Evolutionary conservation across 2,888 invertebrate species (phyloP).

Genomic region (Tetranychus piercei): DNA sequence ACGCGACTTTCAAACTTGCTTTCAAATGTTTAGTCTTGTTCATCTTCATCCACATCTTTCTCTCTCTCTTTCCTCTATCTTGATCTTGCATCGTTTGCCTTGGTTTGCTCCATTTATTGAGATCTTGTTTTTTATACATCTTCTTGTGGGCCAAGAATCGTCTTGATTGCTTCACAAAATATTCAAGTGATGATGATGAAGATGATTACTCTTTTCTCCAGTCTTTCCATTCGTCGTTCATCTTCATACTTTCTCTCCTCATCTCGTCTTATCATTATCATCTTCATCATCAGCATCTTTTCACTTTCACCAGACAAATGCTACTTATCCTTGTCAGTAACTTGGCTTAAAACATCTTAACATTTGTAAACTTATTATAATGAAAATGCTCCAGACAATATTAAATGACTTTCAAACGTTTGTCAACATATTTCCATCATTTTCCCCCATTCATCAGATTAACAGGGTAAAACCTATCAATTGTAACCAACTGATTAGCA

Average conservation of each 20-base stretch:
- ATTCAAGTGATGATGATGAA: no score
- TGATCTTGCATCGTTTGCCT: not conserved
- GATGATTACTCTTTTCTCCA: no score
- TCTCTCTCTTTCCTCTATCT: not conserved
- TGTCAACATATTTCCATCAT: no score
- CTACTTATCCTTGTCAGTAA: not conserved
- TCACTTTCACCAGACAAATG: not conserved
- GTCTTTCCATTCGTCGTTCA: no score
- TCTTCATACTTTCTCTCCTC: not conserved
- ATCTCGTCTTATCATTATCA: not conserved
- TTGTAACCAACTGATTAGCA: no score
- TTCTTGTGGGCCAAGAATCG: not conserved
- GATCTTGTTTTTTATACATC: not conserved
- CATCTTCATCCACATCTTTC: not conserved
- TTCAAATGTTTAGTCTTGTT: not conserved
- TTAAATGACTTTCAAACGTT: no score
- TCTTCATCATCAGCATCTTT: not conserved
- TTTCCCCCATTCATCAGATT: no score
- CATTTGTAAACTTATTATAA: no score
- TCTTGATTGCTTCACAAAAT: no score
- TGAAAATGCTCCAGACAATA: no score
- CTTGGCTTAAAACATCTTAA: not conserved
- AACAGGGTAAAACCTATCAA: no score
- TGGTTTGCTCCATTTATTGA: not conserved
- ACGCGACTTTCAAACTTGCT: not conserved